phyloP scores from a whole-genome alignment of 2,888 invertebrate genomes.

The Phengaris arion region DNA sequence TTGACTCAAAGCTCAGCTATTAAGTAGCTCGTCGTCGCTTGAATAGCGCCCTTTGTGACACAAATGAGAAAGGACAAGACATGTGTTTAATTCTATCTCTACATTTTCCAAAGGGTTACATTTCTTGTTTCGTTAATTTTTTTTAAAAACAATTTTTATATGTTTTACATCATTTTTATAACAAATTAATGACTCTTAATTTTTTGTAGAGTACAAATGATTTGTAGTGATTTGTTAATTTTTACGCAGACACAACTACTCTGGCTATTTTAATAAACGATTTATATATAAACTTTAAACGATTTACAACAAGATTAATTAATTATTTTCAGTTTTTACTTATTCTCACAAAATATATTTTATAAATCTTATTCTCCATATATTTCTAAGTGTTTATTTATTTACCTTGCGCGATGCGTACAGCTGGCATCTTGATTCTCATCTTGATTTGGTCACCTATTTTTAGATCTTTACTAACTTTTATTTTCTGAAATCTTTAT shows the following conservation, averaged over 20 bases:
- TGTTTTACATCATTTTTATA: background rate
- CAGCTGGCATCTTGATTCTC: slow-evolving; percentile 99
- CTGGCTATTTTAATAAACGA: too few relatives aligned
- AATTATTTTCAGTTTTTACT: background rate
- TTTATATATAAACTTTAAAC: too few relatives aligned
- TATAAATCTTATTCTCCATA: background rate
- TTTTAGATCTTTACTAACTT: slow-evolving; percentile 72
- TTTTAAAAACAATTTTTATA: background rate
- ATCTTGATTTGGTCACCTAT: slow-evolving; percentile 86
- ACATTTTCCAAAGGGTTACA: background rate
- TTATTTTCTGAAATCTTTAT: slow-evolving; percentile 67
- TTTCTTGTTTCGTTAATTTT: background rate
- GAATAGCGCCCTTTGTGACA: slow-evolving; percentile 52
- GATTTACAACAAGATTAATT: too few relatives aligned
- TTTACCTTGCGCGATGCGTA: slow-evolving; percentile 97
- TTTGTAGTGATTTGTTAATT: background rate
- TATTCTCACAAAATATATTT: background rate
- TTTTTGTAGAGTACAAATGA: background rate
- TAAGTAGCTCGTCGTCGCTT: slow-evolving; percentile 68
- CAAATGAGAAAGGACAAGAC: slow-evolving; percentile 27
- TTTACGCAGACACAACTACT: too few relatives aligned
- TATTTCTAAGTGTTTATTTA: background rate
- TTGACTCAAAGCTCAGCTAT: slow-evolving; percentile 64
- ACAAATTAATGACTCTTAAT: slow-evolving; percentile 14
- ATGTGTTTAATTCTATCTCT: slow-evolving; percentile 19